A percentile compares a stretch with the other conserved stretches of the same genome.
phyloP scores from a whole-genome alignment of 2,113 vertebrate genomes.

The Ellobius talpinus region DNA sequence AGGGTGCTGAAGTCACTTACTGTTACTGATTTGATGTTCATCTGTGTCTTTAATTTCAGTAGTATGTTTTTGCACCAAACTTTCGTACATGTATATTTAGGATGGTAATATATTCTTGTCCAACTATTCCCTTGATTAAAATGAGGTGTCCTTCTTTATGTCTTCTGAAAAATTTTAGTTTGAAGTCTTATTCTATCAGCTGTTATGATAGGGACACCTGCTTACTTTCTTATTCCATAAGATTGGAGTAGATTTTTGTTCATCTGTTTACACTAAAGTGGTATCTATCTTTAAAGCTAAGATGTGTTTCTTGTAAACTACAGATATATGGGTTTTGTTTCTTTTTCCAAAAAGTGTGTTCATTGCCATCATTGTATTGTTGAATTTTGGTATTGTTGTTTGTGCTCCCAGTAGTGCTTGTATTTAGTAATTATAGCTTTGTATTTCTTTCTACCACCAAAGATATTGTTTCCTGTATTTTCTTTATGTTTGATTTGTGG shows the following conservation, averaged over 20 bases:
- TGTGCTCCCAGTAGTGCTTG: background rate
- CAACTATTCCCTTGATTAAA: background rate
- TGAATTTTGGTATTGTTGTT: background rate
- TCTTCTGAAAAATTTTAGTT: background rate
- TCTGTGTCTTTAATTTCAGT: background rate
- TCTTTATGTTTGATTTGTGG: background rate
- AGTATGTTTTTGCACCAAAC: background rate
- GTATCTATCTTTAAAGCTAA: background rate
- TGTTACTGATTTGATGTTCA: background rate
- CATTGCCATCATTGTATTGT: background rate
- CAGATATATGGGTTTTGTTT: background rate
- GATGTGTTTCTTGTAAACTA: background rate
- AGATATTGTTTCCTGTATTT: background rate
- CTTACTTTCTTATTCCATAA: background rate
- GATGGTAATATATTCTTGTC: background rate
- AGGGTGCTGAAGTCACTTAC: background rate
- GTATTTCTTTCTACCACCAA: background rate
- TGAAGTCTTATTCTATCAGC: background rate
- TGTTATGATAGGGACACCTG: background rate
- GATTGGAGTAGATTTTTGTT: background rate
- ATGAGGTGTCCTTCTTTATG: background rate
- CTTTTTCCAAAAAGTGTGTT: background rate
- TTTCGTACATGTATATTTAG: background rate
- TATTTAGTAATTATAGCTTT: background rate
- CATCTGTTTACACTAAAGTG: background rate